A percentile compares a stretch with the other conserved stretches of the same genome.
phyloP scores from a whole-genome alignment of 2,888 invertebrate species.

The Lumbricus terrestris region DNA sequence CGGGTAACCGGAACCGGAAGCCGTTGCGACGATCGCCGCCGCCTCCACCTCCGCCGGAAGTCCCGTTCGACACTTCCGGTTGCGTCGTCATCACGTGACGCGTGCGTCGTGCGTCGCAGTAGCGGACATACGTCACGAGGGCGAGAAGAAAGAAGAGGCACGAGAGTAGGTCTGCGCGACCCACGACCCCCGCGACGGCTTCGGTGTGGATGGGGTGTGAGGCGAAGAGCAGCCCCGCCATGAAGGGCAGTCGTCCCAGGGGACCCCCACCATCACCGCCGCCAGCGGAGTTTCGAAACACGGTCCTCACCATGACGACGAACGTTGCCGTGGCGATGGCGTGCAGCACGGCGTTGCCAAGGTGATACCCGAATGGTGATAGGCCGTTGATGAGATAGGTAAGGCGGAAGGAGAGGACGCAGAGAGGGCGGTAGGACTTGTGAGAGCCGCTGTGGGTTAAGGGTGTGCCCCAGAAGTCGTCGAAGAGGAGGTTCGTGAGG shows the following conservation, averaged over 20 bases:
- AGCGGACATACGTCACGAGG: constrained; percentile 75
- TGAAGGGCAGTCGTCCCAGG: constrained; percentile 66
- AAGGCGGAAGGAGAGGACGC: constrained; percentile 81
- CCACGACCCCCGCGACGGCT: constrained; percentile 85
- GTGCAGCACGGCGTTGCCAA: constrained; percentile 82
- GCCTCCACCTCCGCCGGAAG: neutral
- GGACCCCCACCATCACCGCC: neutral
- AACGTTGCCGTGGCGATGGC: constrained; percentile 80
- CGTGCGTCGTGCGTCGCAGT: constrained; percentile 41
- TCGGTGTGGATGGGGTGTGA: constrained; percentile 95
- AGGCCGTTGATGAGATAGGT: constrained; percentile 72
- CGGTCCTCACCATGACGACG: constrained; percentile 63
- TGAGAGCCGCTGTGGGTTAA: constrained; percentile 88
- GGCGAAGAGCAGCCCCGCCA: constrained; percentile 81
- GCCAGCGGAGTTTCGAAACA: constrained; percentile 32
- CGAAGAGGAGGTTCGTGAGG: constrained; percentile 76
- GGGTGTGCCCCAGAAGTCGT: constrained; percentile 98
- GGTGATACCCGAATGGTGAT: constrained; percentile 72
- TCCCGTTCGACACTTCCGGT: constrained; percentile 20
- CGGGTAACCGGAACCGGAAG: neutral
- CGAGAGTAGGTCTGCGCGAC: constrained; percentile 88
- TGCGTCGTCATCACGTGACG: neutral
- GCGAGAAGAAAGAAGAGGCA: constrained; percentile 86
- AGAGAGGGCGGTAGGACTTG: constrained; percentile 92
- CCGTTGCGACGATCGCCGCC: constrained; percentile 29